Evolutionary conservation across 1,140 invertebrate species (phyloP).

Genomic region (Aphelenchoides besseyi): DNA sequence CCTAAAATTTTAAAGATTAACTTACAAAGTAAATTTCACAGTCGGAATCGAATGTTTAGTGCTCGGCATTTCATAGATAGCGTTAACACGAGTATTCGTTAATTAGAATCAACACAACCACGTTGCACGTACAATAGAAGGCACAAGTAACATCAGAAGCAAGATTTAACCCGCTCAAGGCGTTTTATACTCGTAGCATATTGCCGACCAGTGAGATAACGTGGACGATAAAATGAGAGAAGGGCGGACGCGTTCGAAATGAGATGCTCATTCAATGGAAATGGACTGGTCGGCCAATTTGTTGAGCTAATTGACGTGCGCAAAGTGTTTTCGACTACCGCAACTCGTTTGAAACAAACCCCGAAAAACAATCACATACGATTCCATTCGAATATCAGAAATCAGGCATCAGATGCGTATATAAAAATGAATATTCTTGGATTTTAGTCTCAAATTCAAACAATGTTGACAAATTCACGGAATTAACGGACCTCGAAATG

Average conservation of each 20-base stretch:
- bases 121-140: too few relatives aligned
- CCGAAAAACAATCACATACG: background rate
- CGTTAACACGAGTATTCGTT: background rate
- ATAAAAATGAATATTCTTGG: background rate
- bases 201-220: background rate
- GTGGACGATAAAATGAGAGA: background rate
- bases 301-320: background rate
- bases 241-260: background rate
- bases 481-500: background rate
- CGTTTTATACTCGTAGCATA: background rate
- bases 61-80: background rate
- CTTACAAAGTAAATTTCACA: background rate
- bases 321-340: background rate
- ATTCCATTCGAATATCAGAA: background rate
- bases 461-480: background rate
- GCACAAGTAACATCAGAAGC: background rate
- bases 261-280: background rate
- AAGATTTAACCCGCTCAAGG: background rate
- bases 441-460: background rate
- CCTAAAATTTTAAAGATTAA: background rate
- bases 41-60: background rate
- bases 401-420: background rate
- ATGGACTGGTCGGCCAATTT: background rate
- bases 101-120: background rate
- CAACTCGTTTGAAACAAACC: background rate